phyloP scores from a whole-genome alignment of 1,140 invertebrate species.

The Nasonia longicornis region DNA sequence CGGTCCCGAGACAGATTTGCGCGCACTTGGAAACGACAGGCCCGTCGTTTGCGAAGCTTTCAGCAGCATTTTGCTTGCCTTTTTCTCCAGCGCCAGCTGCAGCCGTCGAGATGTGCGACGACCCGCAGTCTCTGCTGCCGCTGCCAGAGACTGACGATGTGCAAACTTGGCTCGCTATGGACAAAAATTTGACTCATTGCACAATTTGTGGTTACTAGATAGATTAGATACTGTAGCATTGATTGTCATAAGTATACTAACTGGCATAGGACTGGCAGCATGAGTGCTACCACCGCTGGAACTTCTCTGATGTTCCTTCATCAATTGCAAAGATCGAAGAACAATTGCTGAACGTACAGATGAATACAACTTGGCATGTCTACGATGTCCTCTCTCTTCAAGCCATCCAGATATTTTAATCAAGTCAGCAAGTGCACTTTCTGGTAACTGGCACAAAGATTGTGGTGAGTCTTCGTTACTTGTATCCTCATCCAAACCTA shows the following conservation, averaged over 20 bases:
- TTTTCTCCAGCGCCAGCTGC: slow-evolving; percentile 80
- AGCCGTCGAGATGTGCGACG: slow-evolving; percentile 68
- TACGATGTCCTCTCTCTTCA: slow-evolving; percentile 81
- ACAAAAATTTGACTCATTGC: background rate
- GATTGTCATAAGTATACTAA: slow-evolving; percentile 48
- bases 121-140: slow-evolving; percentile 63
- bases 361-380: slow-evolving; percentile 86
- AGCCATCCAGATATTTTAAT: slow-evolving; percentile 88
- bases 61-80: slow-evolving; percentile 87
- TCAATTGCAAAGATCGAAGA: slow-evolving; percentile 79
- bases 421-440: slow-evolving; percentile 78
- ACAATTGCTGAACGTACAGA: slow-evolving; percentile 82
- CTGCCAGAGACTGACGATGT: slow-evolving; percentile 65
- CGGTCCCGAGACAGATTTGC: slow-evolving; percentile 61
- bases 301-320: slow-evolving; percentile 85
- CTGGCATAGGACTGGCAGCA: slow-evolving; percentile 68
- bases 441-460: slow-evolving; percentile 72
- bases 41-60: slow-evolving; percentile 82
- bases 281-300: slow-evolving; percentile 77
- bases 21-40: slow-evolving; percentile 60
- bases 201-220: background rate
- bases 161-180: slow-evolving; percentile 70
- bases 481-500: slow-evolving; percentile 86
- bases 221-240: background rate
- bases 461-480: slow-evolving; percentile 65